A percentile compares a stretch with the other conserved stretches of the same genome.
phyloP scores from a whole-genome alignment of 2,888 invertebrate species.

The Dicroscelio sp. region DNA sequence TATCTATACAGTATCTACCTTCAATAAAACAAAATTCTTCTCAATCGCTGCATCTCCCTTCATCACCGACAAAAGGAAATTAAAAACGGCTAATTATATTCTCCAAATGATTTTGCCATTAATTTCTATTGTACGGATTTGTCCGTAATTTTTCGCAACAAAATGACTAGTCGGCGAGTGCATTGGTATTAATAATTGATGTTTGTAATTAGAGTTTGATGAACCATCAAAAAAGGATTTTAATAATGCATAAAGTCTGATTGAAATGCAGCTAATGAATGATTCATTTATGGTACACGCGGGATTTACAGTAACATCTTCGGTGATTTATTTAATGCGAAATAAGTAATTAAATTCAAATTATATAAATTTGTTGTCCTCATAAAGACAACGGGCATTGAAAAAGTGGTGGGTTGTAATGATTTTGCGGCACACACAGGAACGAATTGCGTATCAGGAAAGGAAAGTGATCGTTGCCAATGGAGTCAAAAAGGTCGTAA shows the following conservation, averaged over 20 bases:
- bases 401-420: slow-evolving; percentile 61
- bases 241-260: slow-evolving; percentile 50
- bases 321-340: slow-evolving; percentile 48
- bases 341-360: slow-evolving; percentile 56
- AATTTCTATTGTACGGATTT: too few species aligned
- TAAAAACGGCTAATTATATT: too few species aligned
- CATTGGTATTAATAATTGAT: background rate
- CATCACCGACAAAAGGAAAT: too few species aligned
- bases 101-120: too few species aligned
- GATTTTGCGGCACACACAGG: slow-evolving; percentile 66
- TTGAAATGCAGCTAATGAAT: slow-evolving; percentile 60
- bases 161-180: too few species aligned
- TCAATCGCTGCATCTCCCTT: too few species aligned
- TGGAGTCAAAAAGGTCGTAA: slow-evolving; percentile 77
- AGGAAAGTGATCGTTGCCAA: slow-evolving; percentile 82
- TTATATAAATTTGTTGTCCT: slow-evolving; percentile 58
- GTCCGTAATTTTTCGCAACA: too few species aligned
- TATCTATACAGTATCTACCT: too few species aligned
- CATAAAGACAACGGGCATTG: slow-evolving; percentile 31
- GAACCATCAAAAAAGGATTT: slow-evolving; percentile 47
- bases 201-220: slow-evolving; percentile 39
- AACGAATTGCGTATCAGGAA: slow-evolving; percentile 82
- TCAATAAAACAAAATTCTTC: too few species aligned
- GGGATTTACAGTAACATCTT: background rate
- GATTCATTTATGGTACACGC: slow-evolving; percentile 40